Base-by-base conservation (phyloP, 2,888 invertebrate species). In the Cetonia aurata region DNA sequence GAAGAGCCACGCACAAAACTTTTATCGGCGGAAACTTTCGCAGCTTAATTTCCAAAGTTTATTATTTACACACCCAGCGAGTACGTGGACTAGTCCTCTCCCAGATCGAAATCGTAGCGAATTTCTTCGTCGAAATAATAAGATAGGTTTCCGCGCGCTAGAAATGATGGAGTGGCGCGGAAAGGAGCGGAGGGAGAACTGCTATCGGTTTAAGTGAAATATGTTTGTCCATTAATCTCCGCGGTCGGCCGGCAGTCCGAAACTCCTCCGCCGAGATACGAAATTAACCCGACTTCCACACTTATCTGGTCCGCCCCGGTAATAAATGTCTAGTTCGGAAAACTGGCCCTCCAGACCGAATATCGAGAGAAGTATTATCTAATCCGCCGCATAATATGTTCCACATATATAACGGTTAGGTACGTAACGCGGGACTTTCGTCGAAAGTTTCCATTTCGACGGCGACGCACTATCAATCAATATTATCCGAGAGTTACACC, bases 311-410 rank as follows among this genome's bases (percentile, higher is more conserved):
- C 62, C 10, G 37, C 37, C 6, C 37, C 37, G 17, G 62, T 65
- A 65, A 65, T 65, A 65, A 65, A 65, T 65, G 62, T 65, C 62
- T 50, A 65, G 62, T 65, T 65, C 15, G 62, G 62, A 50, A 65
- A 50, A 31, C 37, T 17, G 44, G 37, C 37, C 37, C 37, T 37
- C 44, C 9, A 42, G 12, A 41, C 41, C 41, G 50, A 65, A 65
- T 65, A 65, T 65, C 62, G 50, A 50, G 50, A 50, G 46, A 65
- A 65, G 62, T 50, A 65, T 65, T 37, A 65, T 65, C 62, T 65
- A 65, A 65, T 65, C 62, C 62, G 15, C 37, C 17, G 50, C 50
- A 65, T 65, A 65, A 65, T 65, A 65, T 65, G 62, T 65, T 65
- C 37, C 62, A 65, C 62, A 65, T 65, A 50, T 65, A 65, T 65